Evolutionary conservation across 2,797 vertebrate species (phyloP), one percentile per base, ranked within the genome.

Genomic region (Coregonus sp.): DNA sequence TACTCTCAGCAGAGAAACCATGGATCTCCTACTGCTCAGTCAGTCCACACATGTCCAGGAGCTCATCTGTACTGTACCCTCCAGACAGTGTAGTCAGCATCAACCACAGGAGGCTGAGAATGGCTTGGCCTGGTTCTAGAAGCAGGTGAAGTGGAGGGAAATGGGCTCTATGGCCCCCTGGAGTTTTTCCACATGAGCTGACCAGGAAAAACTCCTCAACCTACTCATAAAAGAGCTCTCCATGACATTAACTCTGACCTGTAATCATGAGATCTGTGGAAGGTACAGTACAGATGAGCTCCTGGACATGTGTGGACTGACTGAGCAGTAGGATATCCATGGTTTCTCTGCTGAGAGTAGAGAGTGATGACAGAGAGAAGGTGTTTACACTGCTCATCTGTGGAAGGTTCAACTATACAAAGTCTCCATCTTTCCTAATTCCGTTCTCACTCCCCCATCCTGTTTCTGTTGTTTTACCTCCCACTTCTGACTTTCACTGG

Each of bases 51-150:
- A 74, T 11, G 79, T 81, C 40, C 74, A 51, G 37, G 12, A 77
- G 51, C 11, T 52, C 18, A 52, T 29, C 25, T 37, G 76, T 52
- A 33, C 65, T 69, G 82, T 81, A 78, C 75, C 16, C 56, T 61
- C 5, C 56, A 14, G 31, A 81, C 84, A 52, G 40, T 40, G 72
- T 18, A 33, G 73, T 78, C 79, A 86, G 74, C 50, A 59, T 70
- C 72, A 71, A 5, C 61, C 37, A 61, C 12, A n/a, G 15, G 47
- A 40, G 54, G 52, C 65, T 61, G 18, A 61, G 56, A 5, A 61
- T 0, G 6, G 6, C 2, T 7, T 61, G 56, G 56, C n/a, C n/a
- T 20, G 56, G n/a, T 61, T 61, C 7, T 9, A 6, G 40, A 47
- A 61, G 56, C 56, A 59, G 5, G n/a, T 4, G 6, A n/a, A 20